phyloP scores from a whole-genome alignment of 1,140 invertebrate genomes.

The Coptotermes formosanus region DNA sequence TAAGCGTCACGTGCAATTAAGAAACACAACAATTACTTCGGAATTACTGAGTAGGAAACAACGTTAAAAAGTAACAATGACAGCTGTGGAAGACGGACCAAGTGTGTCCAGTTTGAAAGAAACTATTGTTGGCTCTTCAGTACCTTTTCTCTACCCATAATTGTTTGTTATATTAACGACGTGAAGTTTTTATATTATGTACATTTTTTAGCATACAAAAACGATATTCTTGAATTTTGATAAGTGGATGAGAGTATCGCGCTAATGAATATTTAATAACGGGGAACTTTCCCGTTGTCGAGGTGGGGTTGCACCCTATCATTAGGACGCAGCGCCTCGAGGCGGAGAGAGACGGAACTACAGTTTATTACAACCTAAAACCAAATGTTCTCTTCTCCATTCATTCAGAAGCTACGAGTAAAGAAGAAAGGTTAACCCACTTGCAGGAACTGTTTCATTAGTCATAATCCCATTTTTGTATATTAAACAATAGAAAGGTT shows the following conservation, averaged over 20 bases:
- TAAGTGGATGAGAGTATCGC: neutral
- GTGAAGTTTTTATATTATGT: conserved; percentile 11
- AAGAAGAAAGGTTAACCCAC: neutral
- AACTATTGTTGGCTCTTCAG: no score
- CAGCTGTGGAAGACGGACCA: no score
- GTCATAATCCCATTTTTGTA: neutral
- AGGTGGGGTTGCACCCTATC: neutral
- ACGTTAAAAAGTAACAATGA: no score
- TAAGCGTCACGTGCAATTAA: no score
- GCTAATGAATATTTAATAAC: conserved; percentile 10
- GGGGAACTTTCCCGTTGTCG: neutral
- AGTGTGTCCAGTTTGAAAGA: no score
- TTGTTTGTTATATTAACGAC: neutral
- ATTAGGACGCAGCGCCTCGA: neutral
- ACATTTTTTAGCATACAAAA: conserved; percentile 10
- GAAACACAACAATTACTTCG: no score
- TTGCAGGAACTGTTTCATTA: neutral
- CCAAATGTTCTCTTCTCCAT: neutral
- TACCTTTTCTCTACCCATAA: neutral
- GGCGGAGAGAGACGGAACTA: neutral
- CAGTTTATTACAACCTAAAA: neutral
- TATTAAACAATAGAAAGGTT: no score
- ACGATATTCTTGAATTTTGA: neutral
- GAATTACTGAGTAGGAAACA: no score
- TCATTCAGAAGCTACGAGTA: neutral